Base-by-base conservation (phyloP, 1,140 invertebrate genomes). In the Aricia agestis region DNA sequence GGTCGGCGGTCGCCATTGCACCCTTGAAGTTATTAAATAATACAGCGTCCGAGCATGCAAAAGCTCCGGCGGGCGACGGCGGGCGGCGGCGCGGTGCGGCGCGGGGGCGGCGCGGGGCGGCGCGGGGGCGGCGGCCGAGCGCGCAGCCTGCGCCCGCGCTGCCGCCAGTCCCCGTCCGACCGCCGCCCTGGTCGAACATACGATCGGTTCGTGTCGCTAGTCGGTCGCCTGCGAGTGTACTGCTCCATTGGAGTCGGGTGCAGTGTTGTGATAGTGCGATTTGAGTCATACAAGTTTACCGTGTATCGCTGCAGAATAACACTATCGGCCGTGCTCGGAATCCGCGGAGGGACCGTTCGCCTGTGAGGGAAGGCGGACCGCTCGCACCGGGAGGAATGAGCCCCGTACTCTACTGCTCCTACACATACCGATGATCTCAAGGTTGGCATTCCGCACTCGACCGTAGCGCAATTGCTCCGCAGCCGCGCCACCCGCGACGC, bases 361-460 rank as follows among this genome's bases (percentile, higher is more conserved):
- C 83, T 89, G 76, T 86, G 87, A 90, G 86, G 84, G 83, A 91
- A 85, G 87, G 89, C 85, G 85, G 76, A 85, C 81, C 80, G 82
- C 80, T 82, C 83, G 75, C 77, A 83, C 83, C 86, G 87, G 89
- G 87, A 91, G 89, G 89, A 89, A 91, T 91, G 89, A 91, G 87
- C 87, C 87, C 87, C 84, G 86, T 80, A 82, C 84, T 88, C 81
- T 81, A 86, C 79, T 82, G 78, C 69, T 86, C 82, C 83, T 79
- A 81, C 84, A 90, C 87, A 86, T 83, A 90, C 87, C 89, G 89
- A 91, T 90, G 87, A 91, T 91, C 86, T 90, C 89, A 90, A 91
- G 89, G 89, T 91, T 89, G 86, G 88, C 76, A 83, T 79, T 74
- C 76, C 66, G 76, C 67, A 76, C 73, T 78, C 69, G 71, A 69